Percentiles rank a stretch among this genome's conserved stretches.
Conservation (phyloP, 1,140 invertebrate genomes). For the Leptestheria dahalacensis region DNA sequence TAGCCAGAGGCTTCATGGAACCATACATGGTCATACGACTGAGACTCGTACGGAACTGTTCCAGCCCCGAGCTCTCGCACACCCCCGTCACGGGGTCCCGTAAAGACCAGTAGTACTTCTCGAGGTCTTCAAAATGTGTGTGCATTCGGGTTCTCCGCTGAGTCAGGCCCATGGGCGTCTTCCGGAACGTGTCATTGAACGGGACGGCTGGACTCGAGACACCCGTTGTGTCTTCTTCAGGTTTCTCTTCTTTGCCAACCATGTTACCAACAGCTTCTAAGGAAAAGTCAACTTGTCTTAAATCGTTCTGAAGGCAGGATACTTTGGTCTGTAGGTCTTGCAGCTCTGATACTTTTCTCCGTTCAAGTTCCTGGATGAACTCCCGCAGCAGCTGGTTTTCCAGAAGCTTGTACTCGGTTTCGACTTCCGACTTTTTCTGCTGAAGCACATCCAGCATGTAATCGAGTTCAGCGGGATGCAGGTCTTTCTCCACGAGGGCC, state of each 20-base stretch:
- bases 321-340: constrained; percentile 51
- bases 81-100: constrained; percentile 54
- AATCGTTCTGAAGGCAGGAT: constrained; percentile 58
- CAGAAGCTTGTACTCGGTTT: constrained; percentile 57
- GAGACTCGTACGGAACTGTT: constrained; percentile 70
- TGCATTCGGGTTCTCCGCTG: constrained; percentile 57
- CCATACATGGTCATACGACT: constrained; percentile 77
- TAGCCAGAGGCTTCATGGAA: constrained; percentile 60
- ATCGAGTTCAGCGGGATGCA: constrained; percentile 64
- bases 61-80: constrained; percentile 42
- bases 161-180: constrained; percentile 35
- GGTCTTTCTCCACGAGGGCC: constrained; percentile 31
- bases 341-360: constrained; percentile 57
- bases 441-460: constrained; percentile 63
- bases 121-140: constrained; percentile 79
- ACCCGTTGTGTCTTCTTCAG: neutral
- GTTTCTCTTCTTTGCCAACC: neutral
- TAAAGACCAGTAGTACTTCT: constrained; percentile 67
- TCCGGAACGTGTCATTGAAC: constrained; percentile 25
- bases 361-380: constrained; percentile 60
- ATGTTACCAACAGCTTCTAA: neutral
- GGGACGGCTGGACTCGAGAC: neutral
- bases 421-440: constrained; percentile 58
- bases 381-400: constrained; percentile 68
- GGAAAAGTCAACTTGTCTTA: constrained; percentile 55